A percentile compares a stretch with the other conserved stretches of the same genome.
Evolutionary conservation across 2,888 invertebrate genomes (phyloP).

Genomic region (Gymnoscelis rufifasciata): DNA sequence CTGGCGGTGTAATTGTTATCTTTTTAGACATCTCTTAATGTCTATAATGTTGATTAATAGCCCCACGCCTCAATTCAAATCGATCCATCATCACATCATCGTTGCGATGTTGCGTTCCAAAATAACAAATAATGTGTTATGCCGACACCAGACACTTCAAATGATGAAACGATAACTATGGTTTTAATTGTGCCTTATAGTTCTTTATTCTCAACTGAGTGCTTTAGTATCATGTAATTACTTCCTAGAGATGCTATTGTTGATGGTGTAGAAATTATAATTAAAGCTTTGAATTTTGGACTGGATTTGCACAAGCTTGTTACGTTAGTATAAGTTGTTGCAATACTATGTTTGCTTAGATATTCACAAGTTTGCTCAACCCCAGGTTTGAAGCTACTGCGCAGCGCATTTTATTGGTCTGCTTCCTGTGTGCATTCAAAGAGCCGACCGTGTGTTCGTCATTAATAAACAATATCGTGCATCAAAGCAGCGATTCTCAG

Average conservation of each 20-base stretch:
- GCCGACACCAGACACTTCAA: constrained; percentile 42
- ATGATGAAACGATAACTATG: constrained; percentile 47
- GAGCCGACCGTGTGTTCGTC: constrained; percentile 40
- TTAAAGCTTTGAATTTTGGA: constrained; percentile 19
- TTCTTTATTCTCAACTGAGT: constrained; percentile 38
- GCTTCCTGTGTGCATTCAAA: constrained; percentile 51
- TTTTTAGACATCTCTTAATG: constrained; percentile 41
- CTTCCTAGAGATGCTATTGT: constrained; percentile 41
- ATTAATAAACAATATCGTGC: constrained; percentile 59
- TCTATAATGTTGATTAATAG: constrained; percentile 47
- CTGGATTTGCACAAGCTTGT: constrained; percentile 14
- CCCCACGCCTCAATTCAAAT: constrained; percentile 40
- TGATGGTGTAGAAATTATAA: constrained; percentile 30
- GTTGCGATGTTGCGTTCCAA: constrained; percentile 28
- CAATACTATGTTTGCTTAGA: constrained; percentile 16
- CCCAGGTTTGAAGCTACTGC: constrained; percentile 36
- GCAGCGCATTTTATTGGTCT: constrained; percentile 46
- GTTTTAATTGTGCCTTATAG: constrained; percentile 44
- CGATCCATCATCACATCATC: constrained; percentile 42
- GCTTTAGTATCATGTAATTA: constrained; percentile 44
- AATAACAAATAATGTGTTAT: constrained; percentile 39
- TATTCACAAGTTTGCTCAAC: constrained; percentile 32
- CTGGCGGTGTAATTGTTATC: constrained; percentile 53
- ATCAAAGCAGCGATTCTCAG: constrained; percentile 55
- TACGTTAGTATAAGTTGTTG: constrained; percentile 16